Evolutionary conservation across 2,113 vertebrate species (phyloP), one percentile per base, ranked within the genome.

Genomic region (Pluvialis apricaria): DNA sequence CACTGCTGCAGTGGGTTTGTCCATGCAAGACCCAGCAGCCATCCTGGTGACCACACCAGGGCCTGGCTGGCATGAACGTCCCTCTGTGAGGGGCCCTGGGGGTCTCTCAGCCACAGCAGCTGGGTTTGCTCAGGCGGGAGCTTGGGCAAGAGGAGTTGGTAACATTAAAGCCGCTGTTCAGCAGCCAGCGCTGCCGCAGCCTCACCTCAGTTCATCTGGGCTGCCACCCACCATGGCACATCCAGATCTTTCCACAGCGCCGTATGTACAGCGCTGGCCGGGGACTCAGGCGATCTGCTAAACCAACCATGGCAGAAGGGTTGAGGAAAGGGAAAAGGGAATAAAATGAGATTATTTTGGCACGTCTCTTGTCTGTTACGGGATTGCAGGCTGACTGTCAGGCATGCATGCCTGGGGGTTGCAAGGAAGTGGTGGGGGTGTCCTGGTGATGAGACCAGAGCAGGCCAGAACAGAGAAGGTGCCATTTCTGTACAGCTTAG

Each of bases 11-110:
- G 22, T 6, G 20, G 24, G 60, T 28, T 34, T 54, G 69, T 64
- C 47, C 38, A 3, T 1, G 18, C 0, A 1, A 58, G 51, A n/a
- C 28, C 5, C 32, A 45, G 24, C 15, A 52, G 26, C 20, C 1
- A 1, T 19, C 58, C 36, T 32, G 28, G 68, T 36, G 72, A 49
- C 6, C 2, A 3, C 38, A 58, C 19, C 49, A 65, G 44, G 20
- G 54, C 19, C 40, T 26, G 73, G 5, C 15, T 49, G 49, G 42
- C 52, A 26, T 0, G 29, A 79, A 9, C 17, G 22, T 49, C 34
- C 22, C n/a, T 22, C 44, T 16, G 14, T 2, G 15, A 70, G n/a
- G 24, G 54, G 54, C 28, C 21, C 16, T 9, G 13, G 25, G 15
- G 3, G 10, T 11, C 45, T 10, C 58, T 68, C 28, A 49, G 51